Percentiles rank a stretch among this genome's conserved stretches.
Evolutionary conservation across 2,797 vertebrate genomes (phyloP).

Genomic region (Coregonus suidteri): DNA sequence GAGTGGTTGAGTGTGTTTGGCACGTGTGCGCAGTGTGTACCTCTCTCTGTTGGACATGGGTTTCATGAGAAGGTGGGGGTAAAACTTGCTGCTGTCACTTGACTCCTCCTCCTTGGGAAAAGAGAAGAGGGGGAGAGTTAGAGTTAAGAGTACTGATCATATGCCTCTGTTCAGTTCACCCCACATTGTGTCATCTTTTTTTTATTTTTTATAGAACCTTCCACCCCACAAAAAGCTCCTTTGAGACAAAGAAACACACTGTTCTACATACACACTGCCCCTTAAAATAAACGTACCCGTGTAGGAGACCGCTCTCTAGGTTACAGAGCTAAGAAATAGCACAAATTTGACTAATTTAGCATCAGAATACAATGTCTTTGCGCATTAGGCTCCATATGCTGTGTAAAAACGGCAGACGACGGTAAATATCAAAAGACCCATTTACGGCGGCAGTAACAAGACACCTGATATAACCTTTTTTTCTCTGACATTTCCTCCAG

Average conservation of each 20-base stretch:
- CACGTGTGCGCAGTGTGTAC: slow-evolving; percentile 58
- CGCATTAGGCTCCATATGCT: neutral
- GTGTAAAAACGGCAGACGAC: neutral
- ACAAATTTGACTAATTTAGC: neutral
- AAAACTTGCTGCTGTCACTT: slow-evolving; percentile 86
- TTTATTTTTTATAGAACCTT: slow-evolving; percentile 36
- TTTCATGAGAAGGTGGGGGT: slow-evolving; percentile 94
- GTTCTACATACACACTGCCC: slow-evolving; percentile 55
- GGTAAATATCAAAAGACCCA: neutral
- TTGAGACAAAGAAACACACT: slow-evolving; percentile 45
- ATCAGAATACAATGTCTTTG: neutral
- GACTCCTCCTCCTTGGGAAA: slow-evolving; percentile 85
- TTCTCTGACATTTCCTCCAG: neutral
- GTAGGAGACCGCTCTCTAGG: neutral
- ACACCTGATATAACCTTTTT: slow-evolving; percentile 5
- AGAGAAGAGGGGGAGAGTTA: neutral
- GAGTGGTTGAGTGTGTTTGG: neutral
- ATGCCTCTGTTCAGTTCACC: slow-evolving; percentile 12
- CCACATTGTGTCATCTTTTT: slow-evolving; percentile 14
- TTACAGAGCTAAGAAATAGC: neutral
- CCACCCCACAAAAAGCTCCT: slow-evolving; percentile 46
- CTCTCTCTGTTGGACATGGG: slow-evolving; percentile 98
- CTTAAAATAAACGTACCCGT: slow-evolving; percentile 27
- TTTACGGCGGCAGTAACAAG: neutral
- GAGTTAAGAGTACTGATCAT: neutral